phyloP scores from a whole-genome alignment of 2,888 invertebrate species.

The Pollenia angustigena region DNA sequence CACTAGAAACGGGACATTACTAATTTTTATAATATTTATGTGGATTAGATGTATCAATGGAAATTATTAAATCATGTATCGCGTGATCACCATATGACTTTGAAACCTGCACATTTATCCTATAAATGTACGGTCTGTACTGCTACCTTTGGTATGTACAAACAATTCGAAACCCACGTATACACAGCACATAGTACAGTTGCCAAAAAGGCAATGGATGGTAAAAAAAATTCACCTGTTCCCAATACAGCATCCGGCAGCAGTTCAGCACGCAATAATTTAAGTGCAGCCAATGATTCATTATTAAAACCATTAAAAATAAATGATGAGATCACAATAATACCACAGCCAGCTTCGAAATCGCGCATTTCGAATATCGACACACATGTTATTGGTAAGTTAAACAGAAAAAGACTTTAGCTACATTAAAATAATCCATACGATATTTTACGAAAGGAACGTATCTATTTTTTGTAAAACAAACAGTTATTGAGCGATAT shows the following conservation, averaged over 20 bases:
- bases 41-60: constrained; percentile 93
- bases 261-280: constrained; percentile 79
- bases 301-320: constrained; percentile 92
- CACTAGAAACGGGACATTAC: background rate
- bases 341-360: constrained; percentile 90
- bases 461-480: background rate
- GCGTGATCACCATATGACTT: constrained; percentile 94
- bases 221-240: constrained; percentile 83
- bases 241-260: constrained; percentile 71
- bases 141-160: constrained; percentile 97
- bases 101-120: constrained; percentile 96
- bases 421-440: background rate
- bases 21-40: background rate
- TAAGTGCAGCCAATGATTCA: constrained; percentile 85
- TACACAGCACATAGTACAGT: constrained; percentile 96
- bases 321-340: constrained; percentile 95
- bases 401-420: background rate
- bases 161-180: constrained; percentile 96
- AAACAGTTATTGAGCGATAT: background rate
- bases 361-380: constrained; percentile 84
- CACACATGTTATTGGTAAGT: constrained; percentile 84
- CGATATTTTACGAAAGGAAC: background rate
- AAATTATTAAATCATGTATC: constrained; percentile 96
- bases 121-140: constrained; percentile 98
- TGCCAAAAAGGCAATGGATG: constrained; percentile 92